Conservation (phyloP, 1,140 invertebrate genomes). For the Patella vulgata region DNA sequence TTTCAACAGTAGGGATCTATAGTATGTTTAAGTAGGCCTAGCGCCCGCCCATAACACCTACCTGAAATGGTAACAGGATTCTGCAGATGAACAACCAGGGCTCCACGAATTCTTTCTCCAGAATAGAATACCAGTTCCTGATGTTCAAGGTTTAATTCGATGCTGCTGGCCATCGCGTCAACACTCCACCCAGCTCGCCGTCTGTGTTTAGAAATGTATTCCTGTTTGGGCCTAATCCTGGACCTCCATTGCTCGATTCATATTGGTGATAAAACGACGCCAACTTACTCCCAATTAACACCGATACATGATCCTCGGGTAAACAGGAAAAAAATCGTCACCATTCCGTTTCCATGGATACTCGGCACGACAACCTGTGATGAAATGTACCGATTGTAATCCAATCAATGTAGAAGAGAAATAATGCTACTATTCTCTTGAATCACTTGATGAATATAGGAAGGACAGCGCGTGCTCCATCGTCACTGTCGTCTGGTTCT, state of each 20-base stretch:
- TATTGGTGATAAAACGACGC: background rate
- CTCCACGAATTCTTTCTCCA: slow-evolving; percentile 47
- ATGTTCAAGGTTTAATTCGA: slow-evolving; percentile 49
- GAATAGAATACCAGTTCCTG: slow-evolving; percentile 49
- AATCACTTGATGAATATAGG: no score
- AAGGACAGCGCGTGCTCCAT: no score
- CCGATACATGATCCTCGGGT: no score
- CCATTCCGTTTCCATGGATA: background rate
- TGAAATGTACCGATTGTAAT: background rate
- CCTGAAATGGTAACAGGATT: slow-evolving; percentile 50
- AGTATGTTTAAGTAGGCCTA: no score
- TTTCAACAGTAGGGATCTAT: no score
- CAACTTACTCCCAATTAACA: no score
- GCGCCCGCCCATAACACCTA: no score
- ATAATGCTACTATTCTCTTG: no score
- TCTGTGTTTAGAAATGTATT: slow-evolving; percentile 3
- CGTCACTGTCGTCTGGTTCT: no score
- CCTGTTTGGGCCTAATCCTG: background rate
- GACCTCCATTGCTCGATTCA: background rate
- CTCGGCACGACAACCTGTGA: background rate
- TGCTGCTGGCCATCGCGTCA: slow-evolving; percentile 9
- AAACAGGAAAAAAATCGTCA: background rate
- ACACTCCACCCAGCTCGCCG: no score
- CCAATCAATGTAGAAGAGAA: no score
- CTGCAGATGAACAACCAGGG: slow-evolving; percentile 41